Evolutionary conservation across 2,888 invertebrate species (phyloP), one percentile per base, ranked within the genome.

Genomic region (Pachliopta kotzebuea): DNA sequence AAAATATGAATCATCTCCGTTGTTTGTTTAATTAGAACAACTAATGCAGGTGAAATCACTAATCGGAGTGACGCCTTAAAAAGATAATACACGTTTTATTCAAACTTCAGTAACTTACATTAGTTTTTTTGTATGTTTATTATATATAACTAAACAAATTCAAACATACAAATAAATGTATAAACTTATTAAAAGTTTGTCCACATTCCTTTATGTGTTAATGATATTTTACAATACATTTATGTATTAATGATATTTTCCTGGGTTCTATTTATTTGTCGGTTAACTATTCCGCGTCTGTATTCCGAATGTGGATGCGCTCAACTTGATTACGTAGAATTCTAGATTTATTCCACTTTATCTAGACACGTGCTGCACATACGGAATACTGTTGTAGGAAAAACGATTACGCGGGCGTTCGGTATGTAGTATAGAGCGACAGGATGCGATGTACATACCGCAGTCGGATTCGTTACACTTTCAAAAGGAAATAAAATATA

Each of bases 281-380:
- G 52, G 18, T 45, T 52, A 52, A 23, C 14, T 23, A 21, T 21
- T 52, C 20, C 52, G 23, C 9, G 21, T 52, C 23, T n/a, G 23
- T 21, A 21, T 52, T 52, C 21, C 2, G 23, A 21, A 23, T 21
- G 23, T n/a, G 20, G 20, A 52, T 14, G 18, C 24, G 21, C 24
- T 54, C 24, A 26, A 54, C 24, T 54, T 26, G 23, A 24, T 54
- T 24, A 54, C 24, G 53, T 54, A 14, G 53, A 54, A 54, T 54
- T 54, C 53, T 24, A 17, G 18, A 54, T 24, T 24, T 54, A 54
- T 54, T 26, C 53, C 53, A n/a, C 53, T 54, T 54, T 26, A 54
- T 11, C 53, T 24, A 24, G 23, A 24, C 53, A 54, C 53, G 53
- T 54, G 53, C 53, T 54, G 23, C 53, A 54, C 53, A 24, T 54